Percentiles rank a stretch among this genome's conserved stretches.
Conservation (phyloP, 2,113 vertebrate species). For the Meriones unguiculatus region DNA sequence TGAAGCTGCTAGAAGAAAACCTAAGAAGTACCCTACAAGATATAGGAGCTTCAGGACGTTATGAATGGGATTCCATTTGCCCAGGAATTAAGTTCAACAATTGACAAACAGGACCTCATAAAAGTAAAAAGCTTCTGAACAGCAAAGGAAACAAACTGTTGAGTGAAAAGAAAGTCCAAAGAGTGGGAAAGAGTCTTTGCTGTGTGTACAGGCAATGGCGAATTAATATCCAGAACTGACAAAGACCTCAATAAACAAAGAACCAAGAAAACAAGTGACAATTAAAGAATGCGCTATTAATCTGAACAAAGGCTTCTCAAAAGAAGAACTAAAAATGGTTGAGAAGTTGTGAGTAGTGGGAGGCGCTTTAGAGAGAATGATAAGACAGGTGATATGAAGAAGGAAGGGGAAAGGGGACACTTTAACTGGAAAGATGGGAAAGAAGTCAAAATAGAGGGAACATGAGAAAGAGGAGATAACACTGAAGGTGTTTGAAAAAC, state of each 20-base stretch:
- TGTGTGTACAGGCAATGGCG: background rate
- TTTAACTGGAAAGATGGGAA: background rate
- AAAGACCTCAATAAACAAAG: background rate
- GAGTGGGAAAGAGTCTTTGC: background rate
- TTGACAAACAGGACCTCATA: background rate
- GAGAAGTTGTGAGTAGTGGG: background rate
- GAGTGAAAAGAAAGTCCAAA: background rate
- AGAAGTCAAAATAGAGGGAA: background rate
- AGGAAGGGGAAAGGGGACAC: background rate
- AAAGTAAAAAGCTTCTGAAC: background rate
- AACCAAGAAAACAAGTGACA: background rate
- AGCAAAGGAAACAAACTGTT: background rate
- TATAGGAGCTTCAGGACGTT: background rate
- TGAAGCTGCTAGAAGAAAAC: background rate
- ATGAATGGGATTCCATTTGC: background rate
- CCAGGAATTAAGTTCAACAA: background rate
- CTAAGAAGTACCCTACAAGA: background rate
- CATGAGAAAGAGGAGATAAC: background rate
- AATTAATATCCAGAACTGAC: background rate
- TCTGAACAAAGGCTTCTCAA: background rate
- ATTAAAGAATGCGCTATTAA: background rate
- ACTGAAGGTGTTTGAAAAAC: background rate
- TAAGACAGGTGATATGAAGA: no score
- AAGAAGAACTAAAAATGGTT: background rate
- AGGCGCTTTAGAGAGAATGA: background rate